These are phyloP conservation scores for Paedocypris sp. DNA, from an alignment of 2,113 vertebrate genomes.

Conservation along the genomic window DNA sequence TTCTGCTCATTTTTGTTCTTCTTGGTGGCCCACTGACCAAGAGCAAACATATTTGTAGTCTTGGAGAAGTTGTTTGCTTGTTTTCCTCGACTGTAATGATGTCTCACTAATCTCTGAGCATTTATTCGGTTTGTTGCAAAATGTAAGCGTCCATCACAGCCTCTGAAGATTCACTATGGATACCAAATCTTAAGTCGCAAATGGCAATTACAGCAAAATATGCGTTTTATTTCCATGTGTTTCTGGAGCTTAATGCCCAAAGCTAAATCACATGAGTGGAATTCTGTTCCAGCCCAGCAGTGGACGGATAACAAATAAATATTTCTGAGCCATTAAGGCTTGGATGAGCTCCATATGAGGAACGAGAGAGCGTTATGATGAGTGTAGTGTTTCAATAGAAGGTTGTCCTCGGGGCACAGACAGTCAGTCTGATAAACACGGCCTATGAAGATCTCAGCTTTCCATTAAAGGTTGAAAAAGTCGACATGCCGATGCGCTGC, in stretches of 20 bases:
- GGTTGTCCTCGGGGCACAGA: constrained; percentile 45
- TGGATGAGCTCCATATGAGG: constrained; percentile 43
- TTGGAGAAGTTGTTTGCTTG: not conserved
- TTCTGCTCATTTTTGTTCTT: not conserved
- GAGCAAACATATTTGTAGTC: not conserved
- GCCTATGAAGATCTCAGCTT: constrained; percentile 27
- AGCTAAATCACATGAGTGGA: constrained; percentile 20
- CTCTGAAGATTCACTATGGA: not conserved
- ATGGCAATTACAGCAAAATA: constrained; percentile 24
- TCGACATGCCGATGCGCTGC: constrained; percentile 37
- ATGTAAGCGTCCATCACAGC: constrained; percentile 2
- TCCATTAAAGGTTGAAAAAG: constrained; percentile 34
- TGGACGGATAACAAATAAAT: constrained; percentile 40
- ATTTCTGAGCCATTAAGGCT: constrained; percentile 42
- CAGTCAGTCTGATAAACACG: constrained; percentile 55
- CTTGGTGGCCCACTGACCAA: not conserved
- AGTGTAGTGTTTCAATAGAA: constrained; percentile 41
- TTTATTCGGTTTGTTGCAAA: not conserved
- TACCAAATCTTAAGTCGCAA: not conserved
- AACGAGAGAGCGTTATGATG: constrained; percentile 50
- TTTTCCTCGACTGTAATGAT: not conserved
- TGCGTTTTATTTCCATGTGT: constrained; percentile 31
- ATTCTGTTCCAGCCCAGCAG: constrained; percentile 40
- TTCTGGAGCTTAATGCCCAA: constrained; percentile 41
- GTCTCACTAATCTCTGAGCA: not conserved